Percentiles rank a stretch among this genome's conserved stretches.
Conservation (phyloP, 2,113 vertebrate species). For the Australoheros scitulus region DNA sequence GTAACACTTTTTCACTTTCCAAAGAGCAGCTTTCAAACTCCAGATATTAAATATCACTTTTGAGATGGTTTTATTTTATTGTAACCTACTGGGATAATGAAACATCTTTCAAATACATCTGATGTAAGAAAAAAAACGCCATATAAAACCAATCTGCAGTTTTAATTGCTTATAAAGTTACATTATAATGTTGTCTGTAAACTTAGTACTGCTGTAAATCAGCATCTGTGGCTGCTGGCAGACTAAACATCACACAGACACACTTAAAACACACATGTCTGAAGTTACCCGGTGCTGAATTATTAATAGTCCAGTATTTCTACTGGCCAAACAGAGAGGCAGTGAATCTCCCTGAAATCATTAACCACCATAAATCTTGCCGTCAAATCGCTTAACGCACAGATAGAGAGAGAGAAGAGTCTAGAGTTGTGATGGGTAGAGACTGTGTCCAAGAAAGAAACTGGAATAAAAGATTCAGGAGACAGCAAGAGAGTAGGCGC, state of each 20-base stretch:
- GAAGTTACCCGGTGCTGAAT: slow-evolving; percentile 58
- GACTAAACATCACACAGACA: slow-evolving; percentile 26
- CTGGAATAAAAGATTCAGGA: slow-evolving; percentile 37
- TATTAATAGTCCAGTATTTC: slow-evolving; percentile 53
- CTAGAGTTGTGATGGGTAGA: neutral
- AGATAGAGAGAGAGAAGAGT: slow-evolving; percentile 8
- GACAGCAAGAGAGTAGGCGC: slow-evolving; percentile 4
- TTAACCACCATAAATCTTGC: slow-evolving; percentile 51
- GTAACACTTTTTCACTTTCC: slow-evolving; percentile 5
- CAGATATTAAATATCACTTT: slow-evolving; percentile 42
- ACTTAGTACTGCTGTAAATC: slow-evolving; percentile 24
- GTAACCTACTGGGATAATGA: slow-evolving; percentile 19
- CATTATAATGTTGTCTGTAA: slow-evolving; percentile 17
- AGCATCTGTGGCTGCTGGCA: slow-evolving; percentile 37
- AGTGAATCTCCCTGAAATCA: slow-evolving; percentile 47
- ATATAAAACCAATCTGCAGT: slow-evolving; percentile 9
- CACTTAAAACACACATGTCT: slow-evolving; percentile 34
- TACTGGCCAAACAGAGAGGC: slow-evolving; percentile 41
- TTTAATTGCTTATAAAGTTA: slow-evolving; percentile 40
- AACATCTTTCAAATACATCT: slow-evolving; percentile 16
- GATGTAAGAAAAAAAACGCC: neutral
- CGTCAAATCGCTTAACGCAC: slow-evolving; percentile 11
- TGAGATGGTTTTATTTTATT: slow-evolving; percentile 19
- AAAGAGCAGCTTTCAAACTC: neutral
- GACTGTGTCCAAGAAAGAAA: slow-evolving; percentile 27